These are phyloP conservation scores for Neodiprion fabricii DNA, from an alignment of 1,140 invertebrate species.

Conservation along the genomic window DNA sequence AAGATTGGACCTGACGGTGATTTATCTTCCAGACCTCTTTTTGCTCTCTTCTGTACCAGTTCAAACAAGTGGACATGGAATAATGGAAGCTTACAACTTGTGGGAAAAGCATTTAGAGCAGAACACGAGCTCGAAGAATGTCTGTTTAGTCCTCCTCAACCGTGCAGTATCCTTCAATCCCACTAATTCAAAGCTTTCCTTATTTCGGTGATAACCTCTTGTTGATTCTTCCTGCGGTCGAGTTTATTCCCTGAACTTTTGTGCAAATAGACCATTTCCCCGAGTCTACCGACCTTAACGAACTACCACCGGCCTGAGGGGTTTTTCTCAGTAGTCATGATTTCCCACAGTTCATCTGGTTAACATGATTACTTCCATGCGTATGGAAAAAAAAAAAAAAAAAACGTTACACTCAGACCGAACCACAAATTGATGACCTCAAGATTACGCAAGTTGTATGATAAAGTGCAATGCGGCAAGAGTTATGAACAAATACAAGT, in stretches of 20 bases:
- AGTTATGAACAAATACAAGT: neutral
- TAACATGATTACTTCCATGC: no score
- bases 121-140: neutral
- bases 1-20: neutral
- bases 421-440: neutral
- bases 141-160: neutral
- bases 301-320: no score
- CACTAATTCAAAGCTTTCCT: neutral
- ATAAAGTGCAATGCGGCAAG: neutral
- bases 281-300: no score
- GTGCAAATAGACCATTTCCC: neutral
- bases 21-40: neutral
- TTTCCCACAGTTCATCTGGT: no score
- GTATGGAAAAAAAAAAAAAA: no score
- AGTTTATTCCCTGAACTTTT: neutral
- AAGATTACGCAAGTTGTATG: neutral
- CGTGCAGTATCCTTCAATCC: neutral
- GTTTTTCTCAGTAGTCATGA: no score
- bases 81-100: neutral
- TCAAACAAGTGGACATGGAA: neutral
- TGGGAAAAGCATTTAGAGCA: neutral
- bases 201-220: neutral
- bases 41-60: neutral
- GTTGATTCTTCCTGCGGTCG: constrained; percentile 4
- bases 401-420: no score